Percentiles rank a stretch among this genome's conserved stretches.
Evolutionary conservation across 2,888 invertebrate genomes (phyloP).

Genomic region (Troglohyphantes excavatus): DNA sequence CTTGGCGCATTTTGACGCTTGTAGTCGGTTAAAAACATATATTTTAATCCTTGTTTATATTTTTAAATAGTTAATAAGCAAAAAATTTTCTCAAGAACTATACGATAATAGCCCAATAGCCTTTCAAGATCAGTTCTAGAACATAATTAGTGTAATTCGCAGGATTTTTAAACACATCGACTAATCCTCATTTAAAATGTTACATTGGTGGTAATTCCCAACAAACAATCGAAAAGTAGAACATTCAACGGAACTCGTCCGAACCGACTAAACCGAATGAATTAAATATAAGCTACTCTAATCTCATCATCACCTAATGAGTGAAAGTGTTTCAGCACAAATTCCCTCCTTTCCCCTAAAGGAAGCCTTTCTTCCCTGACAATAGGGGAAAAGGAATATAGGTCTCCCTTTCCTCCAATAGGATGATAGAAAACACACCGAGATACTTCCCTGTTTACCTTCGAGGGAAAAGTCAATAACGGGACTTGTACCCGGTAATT

Average conservation of each 20-base stretch:
- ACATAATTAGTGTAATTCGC: too few species aligned
- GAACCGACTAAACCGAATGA: neutral
- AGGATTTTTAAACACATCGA: neutral
- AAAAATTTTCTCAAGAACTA: too few species aligned
- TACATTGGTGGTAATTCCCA: neutral
- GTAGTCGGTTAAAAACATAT: too few species aligned
- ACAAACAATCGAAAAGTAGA: neutral
- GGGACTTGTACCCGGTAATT: constrained; percentile 39
- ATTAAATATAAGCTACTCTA: constrained; percentile 3
- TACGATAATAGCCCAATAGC: too few species aligned
- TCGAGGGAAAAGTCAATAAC: constrained; percentile 50
- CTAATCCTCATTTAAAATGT: neutral
- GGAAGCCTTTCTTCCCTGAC: constrained; percentile 1
- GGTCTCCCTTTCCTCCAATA: constrained; percentile 15
- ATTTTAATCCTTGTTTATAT: too few species aligned
- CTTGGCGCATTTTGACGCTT: too few species aligned
- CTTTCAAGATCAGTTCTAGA: too few species aligned
- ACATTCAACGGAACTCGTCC: neutral
- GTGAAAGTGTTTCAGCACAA: constrained; percentile 14
- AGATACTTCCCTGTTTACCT: constrained; percentile 62
- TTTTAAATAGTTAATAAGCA: too few species aligned
- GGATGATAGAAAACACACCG: constrained; percentile 19
- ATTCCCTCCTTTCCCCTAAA: neutral
- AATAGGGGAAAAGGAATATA: constrained; percentile 39
- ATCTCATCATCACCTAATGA: constrained; percentile 43